Evolutionary conservation across 1,140 invertebrate species (phyloP), one percentile per base, ranked within the genome.

Genomic region (Nasonia longicornis): DNA sequence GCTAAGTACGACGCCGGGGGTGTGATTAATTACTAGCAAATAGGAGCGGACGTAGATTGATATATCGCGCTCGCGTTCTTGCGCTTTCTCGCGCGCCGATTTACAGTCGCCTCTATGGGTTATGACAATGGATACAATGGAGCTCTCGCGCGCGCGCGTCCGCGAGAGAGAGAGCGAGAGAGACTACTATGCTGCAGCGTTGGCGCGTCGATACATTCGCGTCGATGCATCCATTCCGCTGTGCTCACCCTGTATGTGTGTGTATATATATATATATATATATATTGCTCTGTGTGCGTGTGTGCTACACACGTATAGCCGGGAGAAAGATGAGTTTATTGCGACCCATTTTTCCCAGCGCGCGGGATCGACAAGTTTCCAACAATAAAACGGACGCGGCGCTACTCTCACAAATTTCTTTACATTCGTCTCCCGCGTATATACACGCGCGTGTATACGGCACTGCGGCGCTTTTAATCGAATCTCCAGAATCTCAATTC

Each of bases 11-110:
- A 84, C 83, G 85, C 86, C 86, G 86, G 81, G 77, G 84, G 78
- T 85, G 86, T 89, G 88, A 89, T 89, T 89, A 89, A 89, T 89
- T 89, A 89, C 86, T 86, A 83, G 85, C 88, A 89, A 89, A 88
- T 89, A 88, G 87, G 86, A 88, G 85, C 85, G 85, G 88, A 89
- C 87, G 87, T 88, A 83, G 87, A 89, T 87, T 88, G 88, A 88
- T 89, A 87, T 88, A 89, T 87, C 88, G 88, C 85, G 35, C n/a
- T 14, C 48, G 81, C 84, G 87, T 87, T 87, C 85, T 88, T 88
- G 88, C 85, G 83, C 83, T 79, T 85, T 83, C 66, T 66, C 82
- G 82, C 87, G 81, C 87, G 81, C 77, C 88, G 87, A 89, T 89
- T 89, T 89, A 89, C 86, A 87, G 83, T 86, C 85, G 85, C 85